A percentile compares a stretch with the other conserved stretches of the same genome.
phyloP scores from a whole-genome alignment of 2,113 vertebrate species.

The Corydoras sp. region DNA sequence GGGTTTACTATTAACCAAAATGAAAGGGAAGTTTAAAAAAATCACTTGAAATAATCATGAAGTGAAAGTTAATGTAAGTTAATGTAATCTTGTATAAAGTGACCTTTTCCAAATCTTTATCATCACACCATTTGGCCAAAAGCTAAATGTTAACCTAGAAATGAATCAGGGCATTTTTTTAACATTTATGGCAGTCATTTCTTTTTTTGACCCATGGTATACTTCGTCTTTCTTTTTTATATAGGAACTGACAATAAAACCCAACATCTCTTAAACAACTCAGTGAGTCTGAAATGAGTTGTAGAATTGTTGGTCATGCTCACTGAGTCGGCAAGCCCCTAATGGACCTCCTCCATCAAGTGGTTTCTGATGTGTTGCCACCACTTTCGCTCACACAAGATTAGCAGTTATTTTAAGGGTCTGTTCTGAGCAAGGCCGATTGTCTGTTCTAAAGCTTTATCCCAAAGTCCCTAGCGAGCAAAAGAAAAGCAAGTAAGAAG shows the following conservation, averaged over 20 bases:
- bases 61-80: conserved; percentile 66
- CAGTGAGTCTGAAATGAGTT: conserved; percentile 23
- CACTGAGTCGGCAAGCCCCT: neutral
- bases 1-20: conserved; percentile 65
- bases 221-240: neutral
- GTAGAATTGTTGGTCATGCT: neutral
- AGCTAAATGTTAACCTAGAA: conserved; percentile 52
- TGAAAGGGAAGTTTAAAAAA: conserved; percentile 62
- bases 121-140: conserved; percentile 64
- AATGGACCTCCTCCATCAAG: conserved; percentile 18
- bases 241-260: conserved; percentile 25
- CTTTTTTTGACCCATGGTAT: neutral
- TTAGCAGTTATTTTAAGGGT: conserved; percentile 45
- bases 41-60: conserved; percentile 63
- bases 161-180: conserved; percentile 47
- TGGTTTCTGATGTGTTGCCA: conserved; percentile 35
- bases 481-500: conserved; percentile 46
- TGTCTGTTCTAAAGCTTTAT: conserved; percentile 45
- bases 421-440: conserved; percentile 15
- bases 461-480: conserved; percentile 43
- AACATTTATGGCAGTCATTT: conserved; percentile 35
- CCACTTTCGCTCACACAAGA: conserved; percentile 25
- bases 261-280: conserved; percentile 19
- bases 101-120: conserved; percentile 64
- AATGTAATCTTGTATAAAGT: conserved; percentile 71